Base-by-base conservation (phyloP, 2,888 invertebrate genomes). In the Syritta pipiens region DNA sequence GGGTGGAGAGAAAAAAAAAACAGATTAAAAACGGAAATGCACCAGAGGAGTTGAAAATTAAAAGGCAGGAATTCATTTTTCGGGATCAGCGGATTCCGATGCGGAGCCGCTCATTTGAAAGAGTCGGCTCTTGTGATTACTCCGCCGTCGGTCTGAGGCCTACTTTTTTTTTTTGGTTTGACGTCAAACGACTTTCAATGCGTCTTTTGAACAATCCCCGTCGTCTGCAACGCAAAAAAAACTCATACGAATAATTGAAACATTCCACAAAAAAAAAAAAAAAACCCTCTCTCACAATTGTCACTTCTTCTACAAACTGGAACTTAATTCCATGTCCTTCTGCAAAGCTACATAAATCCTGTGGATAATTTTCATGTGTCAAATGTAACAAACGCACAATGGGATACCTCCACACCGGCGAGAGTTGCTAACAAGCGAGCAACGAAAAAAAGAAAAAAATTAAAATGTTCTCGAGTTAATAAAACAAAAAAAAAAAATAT, bases 401-500 rank as follows among this genome's bases (percentile, higher is more conserved):
- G 49, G 74, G 67, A 74, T 20, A 79, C 55, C 49, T 71, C 49
- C 51, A 68, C 10, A 10, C 4, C 30, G 19, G 4, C 9, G 24
- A 42, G 62, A 62, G 67, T 44, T 37, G 30, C 28, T 79, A 60
- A 71, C 69, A 74, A 63, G 44, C 30, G 20, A 62, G 42, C 48
- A 68, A 6, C 42, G 53, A n/a, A 19, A 60, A 65, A 51, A 49
- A 32, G 59, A 37, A 63, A 71, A 72, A 65, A 60, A 74, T 49
- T 79, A 32, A 79, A 79, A 74, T 79, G 77, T 79, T 79, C 79
- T 74, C 79, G 74, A 67, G 62, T 68, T 79, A 79, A 74, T 79
- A 79, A 57, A 79, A 79, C 74, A 74, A 67, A 48, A 62, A 49
- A 72, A 77, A 77, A 77, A 35, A 35, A 12, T 17, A 37, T 10